These are phyloP conservation scores for Galerucella calmariensis DNA, from an alignment of 2,888 invertebrate species.

Conservation along the genomic window DNA sequence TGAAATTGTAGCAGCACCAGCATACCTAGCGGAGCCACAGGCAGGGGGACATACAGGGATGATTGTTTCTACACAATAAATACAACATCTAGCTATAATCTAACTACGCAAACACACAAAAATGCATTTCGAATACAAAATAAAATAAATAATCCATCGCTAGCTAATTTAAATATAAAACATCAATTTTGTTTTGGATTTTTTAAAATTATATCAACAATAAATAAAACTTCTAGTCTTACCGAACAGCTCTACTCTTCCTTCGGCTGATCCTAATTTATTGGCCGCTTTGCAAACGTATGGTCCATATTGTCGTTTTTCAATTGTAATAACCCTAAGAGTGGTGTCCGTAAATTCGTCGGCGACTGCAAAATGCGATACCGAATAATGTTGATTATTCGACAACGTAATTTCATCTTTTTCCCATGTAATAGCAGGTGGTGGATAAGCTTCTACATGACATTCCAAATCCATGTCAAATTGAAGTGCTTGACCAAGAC, in stretches of 20 bases:
- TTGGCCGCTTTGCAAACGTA: constrained; percentile 91
- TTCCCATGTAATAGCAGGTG: constrained; percentile 91
- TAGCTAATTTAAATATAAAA: neutral
- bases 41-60: constrained; percentile 94
- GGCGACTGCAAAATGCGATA: constrained; percentile 91
- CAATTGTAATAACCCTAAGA: constrained; percentile 84
- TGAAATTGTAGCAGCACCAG: constrained; percentile 68
- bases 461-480: constrained; percentile 96
- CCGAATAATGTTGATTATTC: constrained; percentile 91
- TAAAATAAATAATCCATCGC: neutral
- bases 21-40: constrained; percentile 78
- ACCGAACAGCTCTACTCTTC: constrained; percentile 85
- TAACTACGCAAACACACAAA: constrained; percentile 35
- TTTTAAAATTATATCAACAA: too few species aligned
- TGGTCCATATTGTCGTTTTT: constrained; percentile 87
- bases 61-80: constrained; percentile 78
- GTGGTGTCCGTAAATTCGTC: constrained; percentile 94
- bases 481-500: constrained; percentile 88
- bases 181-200: neutral
- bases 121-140: neutral
- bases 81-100: constrained; percentile 41
- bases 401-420: constrained; percentile 85
- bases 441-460: constrained; percentile 94
- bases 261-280: constrained; percentile 85
- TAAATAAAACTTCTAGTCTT: constrained; percentile 56